Evolutionary conservation across 2,888 invertebrate genomes (phyloP).

Genomic region (Cephonodes hylas): DNA sequence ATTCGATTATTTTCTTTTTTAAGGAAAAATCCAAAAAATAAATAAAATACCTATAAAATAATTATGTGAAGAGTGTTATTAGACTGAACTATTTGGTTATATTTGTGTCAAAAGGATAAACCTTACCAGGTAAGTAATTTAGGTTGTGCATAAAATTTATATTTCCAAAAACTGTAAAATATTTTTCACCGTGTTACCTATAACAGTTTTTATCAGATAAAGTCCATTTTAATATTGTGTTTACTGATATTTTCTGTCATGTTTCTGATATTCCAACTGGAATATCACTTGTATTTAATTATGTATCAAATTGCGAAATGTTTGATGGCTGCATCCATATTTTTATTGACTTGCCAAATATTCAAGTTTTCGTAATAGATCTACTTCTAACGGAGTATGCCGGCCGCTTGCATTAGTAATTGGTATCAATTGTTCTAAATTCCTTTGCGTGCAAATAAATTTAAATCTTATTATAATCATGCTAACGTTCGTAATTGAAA

Average conservation of each 20-base stretch:
- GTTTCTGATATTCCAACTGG: background rate
- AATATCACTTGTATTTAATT: background rate
- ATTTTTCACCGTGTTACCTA: background rate
- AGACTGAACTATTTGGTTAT: background rate
- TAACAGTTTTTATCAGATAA: background rate
- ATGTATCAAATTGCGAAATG: background rate
- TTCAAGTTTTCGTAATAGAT: background rate
- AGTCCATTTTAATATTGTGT: background rate
- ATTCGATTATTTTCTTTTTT: background rate
- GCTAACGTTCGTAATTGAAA: background rate
- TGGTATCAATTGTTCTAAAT: background rate
- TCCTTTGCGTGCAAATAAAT: background rate
- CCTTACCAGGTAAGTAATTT: background rate
- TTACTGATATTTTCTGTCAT: background rate
- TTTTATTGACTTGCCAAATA: background rate
- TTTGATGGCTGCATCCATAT: background rate
- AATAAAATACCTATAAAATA: background rate
- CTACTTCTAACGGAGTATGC: background rate
- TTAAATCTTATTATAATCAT: background rate
- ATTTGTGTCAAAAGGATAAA: background rate
- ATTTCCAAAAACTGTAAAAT: background rate
- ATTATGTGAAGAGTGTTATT: background rate
- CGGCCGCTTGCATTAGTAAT: background rate
- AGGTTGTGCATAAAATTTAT: background rate
- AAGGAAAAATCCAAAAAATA: background rate